These are phyloP conservation scores for Pristionchus japonicus DNA, from an alignment of 2,888 invertebrate genomes.

Conservation along the genomic window DNA sequence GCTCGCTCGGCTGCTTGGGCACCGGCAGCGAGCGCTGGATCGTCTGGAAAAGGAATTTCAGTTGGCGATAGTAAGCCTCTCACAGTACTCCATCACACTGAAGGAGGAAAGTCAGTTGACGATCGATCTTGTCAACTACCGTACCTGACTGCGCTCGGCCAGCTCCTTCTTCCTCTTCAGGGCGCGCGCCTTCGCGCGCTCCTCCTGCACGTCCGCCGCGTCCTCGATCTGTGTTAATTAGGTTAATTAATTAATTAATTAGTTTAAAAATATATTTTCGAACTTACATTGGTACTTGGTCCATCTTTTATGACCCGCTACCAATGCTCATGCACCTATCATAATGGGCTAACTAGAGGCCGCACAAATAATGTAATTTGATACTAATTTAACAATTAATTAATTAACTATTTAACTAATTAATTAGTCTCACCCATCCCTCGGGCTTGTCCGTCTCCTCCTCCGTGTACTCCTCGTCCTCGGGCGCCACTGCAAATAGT, in stretches of 20 bases:
- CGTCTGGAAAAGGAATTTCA: slow-evolving; percentile 52
- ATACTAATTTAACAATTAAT: too few relatives aligned
- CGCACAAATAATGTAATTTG: too few relatives aligned
- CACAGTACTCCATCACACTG: too few relatives aligned
- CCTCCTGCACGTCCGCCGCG: slow-evolving; percentile 69
- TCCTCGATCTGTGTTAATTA: slow-evolving; percentile 64
- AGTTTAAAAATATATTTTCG: too few relatives aligned
- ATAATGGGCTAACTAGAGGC: too few relatives aligned
- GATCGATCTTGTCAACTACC: slow-evolving; percentile 68
- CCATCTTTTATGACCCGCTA: too few relatives aligned
- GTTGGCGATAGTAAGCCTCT: too few relatives aligned
- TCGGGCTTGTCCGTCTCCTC: slow-evolving; percentile 54
- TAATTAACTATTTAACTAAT: too few relatives aligned
- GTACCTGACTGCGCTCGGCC: slow-evolving; percentile 69
- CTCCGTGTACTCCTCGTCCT: slow-evolving; percentile 76
- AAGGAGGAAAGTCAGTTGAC: not conserved
- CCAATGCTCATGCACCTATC: too few relatives aligned
- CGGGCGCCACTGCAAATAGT: slow-evolving; percentile 84
- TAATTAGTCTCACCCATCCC: slow-evolving; percentile 45
- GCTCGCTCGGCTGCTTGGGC: slow-evolving; percentile 68
- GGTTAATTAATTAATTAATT: not conserved
- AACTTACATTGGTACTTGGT: too few relatives aligned
- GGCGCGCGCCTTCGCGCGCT: slow-evolving; percentile 74
- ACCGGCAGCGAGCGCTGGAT: slow-evolving; percentile 69
- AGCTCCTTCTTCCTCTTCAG: slow-evolving; percentile 70